Conservation (phyloP, 2,797 vertebrate species). For the Anguilla anguilla region DNA sequence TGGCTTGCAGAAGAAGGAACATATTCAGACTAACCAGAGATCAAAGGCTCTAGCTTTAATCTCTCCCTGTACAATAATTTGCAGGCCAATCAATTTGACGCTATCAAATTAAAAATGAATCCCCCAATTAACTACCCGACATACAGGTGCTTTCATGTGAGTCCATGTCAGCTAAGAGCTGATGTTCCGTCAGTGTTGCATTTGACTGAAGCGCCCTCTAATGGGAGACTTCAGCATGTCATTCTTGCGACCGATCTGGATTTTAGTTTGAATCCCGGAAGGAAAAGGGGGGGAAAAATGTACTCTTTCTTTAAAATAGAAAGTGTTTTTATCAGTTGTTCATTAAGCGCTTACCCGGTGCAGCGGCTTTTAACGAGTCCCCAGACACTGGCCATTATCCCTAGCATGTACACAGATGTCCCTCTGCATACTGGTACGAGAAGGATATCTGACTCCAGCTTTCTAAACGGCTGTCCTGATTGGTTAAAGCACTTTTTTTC, state of each 20-base stretch:
- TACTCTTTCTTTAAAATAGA: not conserved
- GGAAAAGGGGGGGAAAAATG: not conserved
- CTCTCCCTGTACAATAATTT: not conserved
- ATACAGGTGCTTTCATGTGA: not conserved
- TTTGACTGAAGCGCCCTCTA: not conserved
- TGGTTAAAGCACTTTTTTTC: conserved; percentile 45
- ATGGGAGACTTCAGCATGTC: not conserved
- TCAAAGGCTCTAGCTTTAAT: not conserved
- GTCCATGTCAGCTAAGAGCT: not conserved
- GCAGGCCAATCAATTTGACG: not conserved
- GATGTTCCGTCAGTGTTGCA: not conserved
- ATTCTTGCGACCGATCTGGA: not conserved
- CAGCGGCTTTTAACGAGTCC: not conserved
- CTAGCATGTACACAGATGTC: conserved; percentile 27
- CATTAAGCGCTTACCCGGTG: not conserved
- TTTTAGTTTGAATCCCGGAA: not conserved
- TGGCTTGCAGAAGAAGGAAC: not conserved
- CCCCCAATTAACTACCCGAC: not conserved
- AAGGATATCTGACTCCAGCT: conserved; percentile 59
- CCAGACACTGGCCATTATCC: not conserved
- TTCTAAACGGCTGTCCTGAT: conserved; percentile 49
- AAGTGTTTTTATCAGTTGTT: conserved; percentile 2
- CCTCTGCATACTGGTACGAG: conserved; percentile 28
- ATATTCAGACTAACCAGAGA: not conserved
- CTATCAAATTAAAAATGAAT: not conserved